These are phyloP conservation scores for Nettapus auritus DNA, from an alignment of 2,113 vertebrate species.

Conservation along the genomic window DNA sequence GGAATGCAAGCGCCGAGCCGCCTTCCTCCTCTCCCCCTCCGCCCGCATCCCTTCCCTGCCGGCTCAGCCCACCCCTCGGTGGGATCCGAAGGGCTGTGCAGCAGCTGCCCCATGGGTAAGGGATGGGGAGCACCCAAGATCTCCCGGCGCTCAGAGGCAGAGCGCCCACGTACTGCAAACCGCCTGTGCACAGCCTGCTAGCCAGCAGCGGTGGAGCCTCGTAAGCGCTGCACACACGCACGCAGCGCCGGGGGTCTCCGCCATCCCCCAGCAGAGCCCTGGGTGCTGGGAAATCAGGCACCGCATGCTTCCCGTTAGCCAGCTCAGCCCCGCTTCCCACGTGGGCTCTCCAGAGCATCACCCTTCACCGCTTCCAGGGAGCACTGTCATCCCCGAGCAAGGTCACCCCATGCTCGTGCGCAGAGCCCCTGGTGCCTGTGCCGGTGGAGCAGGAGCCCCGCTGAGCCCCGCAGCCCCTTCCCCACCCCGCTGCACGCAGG, in stretches of 20 bases:
- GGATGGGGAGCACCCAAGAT: not conserved
- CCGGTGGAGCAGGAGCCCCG: not conserved
- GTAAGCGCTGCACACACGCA: not conserved
- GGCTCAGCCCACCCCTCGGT: not conserved
- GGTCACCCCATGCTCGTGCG: not conserved
- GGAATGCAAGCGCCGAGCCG: not conserved
- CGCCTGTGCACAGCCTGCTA: not conserved
- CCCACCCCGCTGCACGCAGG: rapidly evolving
- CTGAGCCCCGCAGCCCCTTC: not conserved
- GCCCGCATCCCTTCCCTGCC: not conserved
- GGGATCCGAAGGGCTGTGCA: not conserved
- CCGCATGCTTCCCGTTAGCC: not conserved
- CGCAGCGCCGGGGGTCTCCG: not conserved
- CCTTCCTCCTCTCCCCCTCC: not conserved
- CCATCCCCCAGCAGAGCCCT: not conserved
- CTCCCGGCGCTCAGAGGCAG: not conserved
- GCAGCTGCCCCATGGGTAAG: not conserved
- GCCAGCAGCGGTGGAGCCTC: not conserved
- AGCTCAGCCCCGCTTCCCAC: not conserved
- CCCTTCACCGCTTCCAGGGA: slow-evolving; percentile 8
- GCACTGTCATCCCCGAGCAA: slow-evolving; percentile 33
- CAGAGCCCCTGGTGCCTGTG: not conserved
- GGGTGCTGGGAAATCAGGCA: not conserved
- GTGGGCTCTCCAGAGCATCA: not conserved
- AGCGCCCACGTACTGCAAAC: not conserved